These are phyloP conservation scores for Brachypteracias leptosomus DNA, from an alignment of 2,113 vertebrate species.

Conservation along the genomic window DNA sequence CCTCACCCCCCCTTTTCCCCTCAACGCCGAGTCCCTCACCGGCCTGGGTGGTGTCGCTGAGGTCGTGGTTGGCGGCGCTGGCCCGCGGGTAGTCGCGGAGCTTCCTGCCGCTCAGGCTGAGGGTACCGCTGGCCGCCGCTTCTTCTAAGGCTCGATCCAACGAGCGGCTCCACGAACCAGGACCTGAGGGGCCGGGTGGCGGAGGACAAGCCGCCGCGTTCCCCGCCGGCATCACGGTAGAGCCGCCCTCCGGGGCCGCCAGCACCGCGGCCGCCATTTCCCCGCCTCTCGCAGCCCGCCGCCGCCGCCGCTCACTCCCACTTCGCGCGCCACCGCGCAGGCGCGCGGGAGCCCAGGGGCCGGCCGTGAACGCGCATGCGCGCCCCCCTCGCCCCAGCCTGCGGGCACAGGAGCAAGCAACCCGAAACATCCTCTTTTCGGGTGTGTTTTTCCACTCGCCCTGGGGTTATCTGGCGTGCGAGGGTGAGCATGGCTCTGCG, in stretches of 20 bases:
- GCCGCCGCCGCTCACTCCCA: constrained; percentile 37
- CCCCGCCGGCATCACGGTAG: background rate
- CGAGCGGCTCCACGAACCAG: constrained; percentile 90
- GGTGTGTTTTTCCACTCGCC: no score
- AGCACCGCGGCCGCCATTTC: constrained; percentile 91
- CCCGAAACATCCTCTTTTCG: no score
- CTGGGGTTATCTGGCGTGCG: no score
- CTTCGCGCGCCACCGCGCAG: constrained; percentile 40
- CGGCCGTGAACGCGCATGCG: no score
- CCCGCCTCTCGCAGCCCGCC: constrained; percentile 54
- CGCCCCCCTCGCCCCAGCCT: no score
- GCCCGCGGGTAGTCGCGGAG: constrained; percentile 96
- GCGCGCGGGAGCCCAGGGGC: background rate
- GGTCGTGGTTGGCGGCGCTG: constrained; percentile 91
- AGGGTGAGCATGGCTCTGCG: no score
- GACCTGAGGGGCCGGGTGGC: constrained; percentile 66
- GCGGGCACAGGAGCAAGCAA: no score
- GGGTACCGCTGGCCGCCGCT: constrained; percentile 86
- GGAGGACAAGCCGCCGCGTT: background rate
- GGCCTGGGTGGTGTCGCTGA: constrained; percentile 92
- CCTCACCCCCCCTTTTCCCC: background rate
- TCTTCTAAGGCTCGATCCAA: constrained; percentile 93
- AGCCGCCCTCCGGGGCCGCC: constrained; percentile 76
- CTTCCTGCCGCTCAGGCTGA: constrained; percentile 97
- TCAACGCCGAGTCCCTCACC: constrained; percentile 74